Evolutionary conservation across 1,140 invertebrate genomes (phyloP), one percentile per base, ranked within the genome.

Genomic region (Subanguina moxae): DNA sequence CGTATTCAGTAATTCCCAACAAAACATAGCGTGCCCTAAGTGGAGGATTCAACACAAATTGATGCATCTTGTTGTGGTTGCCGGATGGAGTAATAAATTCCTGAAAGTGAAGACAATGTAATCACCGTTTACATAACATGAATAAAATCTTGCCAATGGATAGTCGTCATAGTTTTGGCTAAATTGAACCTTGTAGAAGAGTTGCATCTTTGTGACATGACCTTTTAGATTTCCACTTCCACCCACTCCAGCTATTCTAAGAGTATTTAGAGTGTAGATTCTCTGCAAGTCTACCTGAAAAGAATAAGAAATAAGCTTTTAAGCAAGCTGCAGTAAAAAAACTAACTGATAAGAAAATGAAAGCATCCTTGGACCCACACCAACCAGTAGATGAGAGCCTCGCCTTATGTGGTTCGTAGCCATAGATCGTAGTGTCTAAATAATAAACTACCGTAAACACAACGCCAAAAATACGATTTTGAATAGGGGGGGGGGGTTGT

Each of bases 151-250:
- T 17, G 73, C 69, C 15, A 93, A 92, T 86, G 93, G 94, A 76
- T 95, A 95, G 0, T 94, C 91, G 8, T 94, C 91, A 77, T 94
- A 95, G 78, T 94, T 94, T 82, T 94, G 92, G 74, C 85, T 89
- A 83, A 93, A 92, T 3, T 90, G 87, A 84, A 92, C 90, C 84
- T 96, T 96, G 83, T 96, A 96, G 86, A 96, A 96, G 84, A 96
- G 93, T 67, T 93, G 86, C 64, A 96, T 92, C 86, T 95, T 92
- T 0, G 92, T 95, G 8, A 82, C 76, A 64, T 82, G 82, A 27
- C 81, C 81, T 23, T 70, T 68, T n/a, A 83, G 58, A 64, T 69
- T 62, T 0, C 79, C 82, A 46, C 57, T 71, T 17, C 78, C 81
- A 28, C 72, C 82, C 23, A 82, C 81, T 30, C 81, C 78, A 25